Base-by-base conservation (phyloP, 2,113 vertebrate genomes). In the Sceloporus tristichus region DNA sequence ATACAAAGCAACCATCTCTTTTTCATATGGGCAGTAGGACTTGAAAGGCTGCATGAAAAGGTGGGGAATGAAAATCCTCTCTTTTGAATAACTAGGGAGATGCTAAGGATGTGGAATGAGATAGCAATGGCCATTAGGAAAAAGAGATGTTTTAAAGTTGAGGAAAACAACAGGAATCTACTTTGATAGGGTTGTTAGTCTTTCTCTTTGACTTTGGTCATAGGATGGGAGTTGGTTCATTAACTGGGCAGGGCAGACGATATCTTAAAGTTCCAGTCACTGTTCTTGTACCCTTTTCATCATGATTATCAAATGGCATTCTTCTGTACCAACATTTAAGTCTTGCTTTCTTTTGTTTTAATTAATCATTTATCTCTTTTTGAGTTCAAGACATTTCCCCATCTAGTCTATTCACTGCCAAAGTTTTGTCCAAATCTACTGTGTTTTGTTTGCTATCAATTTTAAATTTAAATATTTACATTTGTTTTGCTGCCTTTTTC, bases 141-240 rank as follows among this genome's bases (percentile, higher is more conserved):
- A 84, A n/a, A 85, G 40, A 74, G 34, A 74, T 79, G 23, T 73
- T 84, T 70, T 78, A 68, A 70, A 66, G 54, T 76, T 65, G 84
- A 77, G 59, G 42, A 84, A 70, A 88, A 85, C 59, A 84, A 84
- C 81, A 68, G 73, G 87, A 88, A 70, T 83, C 42, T 78, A 81
- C 38, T 82, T n/a, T 75, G 86, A 87, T 74, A 65, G 42, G n/a
- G 23, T 70, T 77, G 59, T 75, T 82, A 75, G 71, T 82, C 53
- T 76, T 65, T 56, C 21, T 88, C 29, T 56, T 66, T 53, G 77
- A 65, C 40, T 68, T 81, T 89, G 78, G 25, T 59, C 48, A 70
- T 85, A 54, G 90, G 42, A 85, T 88, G 86, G 90, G 90, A 87
- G 85, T 89, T 89, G 88, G 25, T 85, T 19, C 68, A 82, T 76